These are phyloP conservation scores for Ostrea edulis DNA, from an alignment of 1,140 invertebrate genomes.

Conservation along the genomic window DNA sequence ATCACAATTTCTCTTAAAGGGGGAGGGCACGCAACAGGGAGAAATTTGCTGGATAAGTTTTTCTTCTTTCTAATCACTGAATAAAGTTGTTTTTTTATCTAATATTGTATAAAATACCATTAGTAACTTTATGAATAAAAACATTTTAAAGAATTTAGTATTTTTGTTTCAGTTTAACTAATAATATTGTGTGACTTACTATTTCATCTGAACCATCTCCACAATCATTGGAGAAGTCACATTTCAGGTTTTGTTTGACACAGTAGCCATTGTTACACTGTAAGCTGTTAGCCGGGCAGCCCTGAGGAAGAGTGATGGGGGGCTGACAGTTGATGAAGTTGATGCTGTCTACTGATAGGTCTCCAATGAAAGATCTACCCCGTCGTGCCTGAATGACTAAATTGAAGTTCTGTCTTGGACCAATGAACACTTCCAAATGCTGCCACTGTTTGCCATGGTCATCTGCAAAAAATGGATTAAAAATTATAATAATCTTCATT, in stretches of 20 bases:
- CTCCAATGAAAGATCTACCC: slow-evolving; percentile 61
- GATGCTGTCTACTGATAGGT: slow-evolving; percentile 69
- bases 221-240: slow-evolving; percentile 70
- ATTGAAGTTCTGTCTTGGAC: slow-evolving; percentile 55
- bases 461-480: slow-evolving; percentile 39
- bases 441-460: slow-evolving; percentile 65
- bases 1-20: not conserved
- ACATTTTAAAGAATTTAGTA: not conserved
- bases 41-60: too few relatives aligned
- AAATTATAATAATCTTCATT: not conserved
- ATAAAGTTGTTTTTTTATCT: not conserved
- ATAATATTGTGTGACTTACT: slow-evolving; percentile 46
- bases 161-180: not conserved
- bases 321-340: slow-evolving; percentile 68
- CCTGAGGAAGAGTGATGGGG: slow-evolving; percentile 40
- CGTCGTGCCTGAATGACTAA: slow-evolving; percentile 63
- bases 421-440: slow-evolving; percentile 63
- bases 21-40: too few relatives aligned
- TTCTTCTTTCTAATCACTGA: not conserved
- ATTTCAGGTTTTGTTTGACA: slow-evolving; percentile 57
- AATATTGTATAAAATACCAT: not conserved
- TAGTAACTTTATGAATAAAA: too few relatives aligned
- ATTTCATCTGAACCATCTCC: slow-evolving; percentile 67
- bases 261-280: slow-evolving; percentile 66
- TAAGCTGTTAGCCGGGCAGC: slow-evolving; percentile 53